Base-by-base conservation (phyloP, 92 coral and sea anemone species). In the Umimayanthus chanpuru region DNA sequence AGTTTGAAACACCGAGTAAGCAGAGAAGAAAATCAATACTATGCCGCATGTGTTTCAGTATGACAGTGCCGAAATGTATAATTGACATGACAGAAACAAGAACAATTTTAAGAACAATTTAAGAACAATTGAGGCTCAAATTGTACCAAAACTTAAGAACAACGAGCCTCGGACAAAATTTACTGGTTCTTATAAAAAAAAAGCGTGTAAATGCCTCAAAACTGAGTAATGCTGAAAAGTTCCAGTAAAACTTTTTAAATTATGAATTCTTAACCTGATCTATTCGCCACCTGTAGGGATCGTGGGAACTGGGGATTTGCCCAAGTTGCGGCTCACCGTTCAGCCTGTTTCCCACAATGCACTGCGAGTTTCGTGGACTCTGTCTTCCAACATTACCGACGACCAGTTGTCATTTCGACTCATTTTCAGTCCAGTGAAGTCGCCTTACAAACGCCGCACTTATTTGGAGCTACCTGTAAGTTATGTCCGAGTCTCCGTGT, bases 381-480 rank as follows among this genome's bases (percentile, higher is more conserved):
- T 71, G 20, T 30, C 76, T 71, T 71, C 76, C 32, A 71, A 71
- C 39, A 71, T 30, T 20, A 71, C 2, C 20, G 76, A 71, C 39
- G 7, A 71, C 15, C 36, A 30, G 16, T 71, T 71, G 76, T 30
- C 39, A 71, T 71, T 71, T 18, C 76, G 32, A 30, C 76, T 71
- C 36, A 14, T 71, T 8, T 71, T 25, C 39, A 9, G 39, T 71
- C 76, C 76, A 5, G 39, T 71, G 38, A 25, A 71, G 1, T 71
- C 38, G 16, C 74, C 74, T 70, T 70, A 26, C 74, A 70, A 70
- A n/a, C 74, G 74, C 74, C 74, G 74, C 74, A 70, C 74, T 10
- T 25, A 70, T 70, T n/a, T 70, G 74, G 74, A 70, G 38, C 74
- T 70, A 9, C 74, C 74, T 18, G 74, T 70, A 70, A 70, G 74